Percentiles rank a stretch among this genome's conserved stretches.
Conservation (phyloP, 2,888 invertebrate species). For the Xylota segnis region DNA sequence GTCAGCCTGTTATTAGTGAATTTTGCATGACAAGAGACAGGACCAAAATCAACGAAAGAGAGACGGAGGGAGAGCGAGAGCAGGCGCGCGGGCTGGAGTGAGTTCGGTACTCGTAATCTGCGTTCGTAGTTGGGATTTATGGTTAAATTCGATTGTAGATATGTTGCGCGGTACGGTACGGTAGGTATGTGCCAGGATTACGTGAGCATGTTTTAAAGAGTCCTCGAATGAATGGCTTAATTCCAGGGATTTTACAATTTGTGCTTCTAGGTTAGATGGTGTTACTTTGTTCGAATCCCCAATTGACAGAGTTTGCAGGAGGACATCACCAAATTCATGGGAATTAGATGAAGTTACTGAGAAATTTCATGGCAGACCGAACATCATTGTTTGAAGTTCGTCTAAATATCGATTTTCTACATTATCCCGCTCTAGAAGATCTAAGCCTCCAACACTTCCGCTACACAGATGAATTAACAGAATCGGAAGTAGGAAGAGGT, state of each 20-base stretch:
- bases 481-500: too few species aligned
- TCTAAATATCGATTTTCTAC: too few species aligned
- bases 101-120: slow-evolving; percentile 67
- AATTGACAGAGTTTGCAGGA: neutral
- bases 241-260: slow-evolving; percentile 36
- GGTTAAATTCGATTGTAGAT: slow-evolving; percentile 64
- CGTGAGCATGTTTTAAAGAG: slow-evolving; percentile 18
- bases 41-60: neutral
- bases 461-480: too few species aligned
- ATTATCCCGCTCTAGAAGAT: too few species aligned
- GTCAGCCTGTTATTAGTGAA: slow-evolving; percentile 71
- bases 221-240: slow-evolving; percentile 40
- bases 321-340: neutral
- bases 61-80: neutral
- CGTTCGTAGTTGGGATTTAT: slow-evolving; percentile 69
- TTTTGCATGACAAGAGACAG: slow-evolving; percentile 64
- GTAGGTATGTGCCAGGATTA: slow-evolving; percentile 26
- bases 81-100: neutral
- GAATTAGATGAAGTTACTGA: neutral
- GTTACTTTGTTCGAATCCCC: neutral
- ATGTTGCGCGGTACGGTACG: slow-evolving; percentile 9
- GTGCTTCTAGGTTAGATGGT: neutral
- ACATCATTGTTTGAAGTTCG: too few species aligned
- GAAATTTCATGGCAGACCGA: neutral
- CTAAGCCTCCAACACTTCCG: too few species aligned